A percentile compares a stretch with the other conserved stretches of the same genome.
Evolutionary conservation across 2,888 invertebrate species (phyloP).

Genomic region (Serripes groenlandicus): DNA sequence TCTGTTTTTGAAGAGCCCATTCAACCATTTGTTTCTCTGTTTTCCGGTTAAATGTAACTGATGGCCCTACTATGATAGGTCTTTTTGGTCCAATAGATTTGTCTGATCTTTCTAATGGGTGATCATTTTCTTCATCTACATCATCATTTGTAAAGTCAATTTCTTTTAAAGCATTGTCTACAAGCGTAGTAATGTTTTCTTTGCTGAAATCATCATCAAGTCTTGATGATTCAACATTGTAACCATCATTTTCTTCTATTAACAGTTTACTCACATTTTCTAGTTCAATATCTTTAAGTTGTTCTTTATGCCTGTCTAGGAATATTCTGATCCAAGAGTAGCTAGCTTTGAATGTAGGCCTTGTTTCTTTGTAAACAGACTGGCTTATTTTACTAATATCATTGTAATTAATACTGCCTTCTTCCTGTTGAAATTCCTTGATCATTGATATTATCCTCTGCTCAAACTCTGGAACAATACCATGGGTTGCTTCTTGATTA

Average conservation of each 20-base stretch:
- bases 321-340: constrained; percentile 61
- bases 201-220: constrained; percentile 11
- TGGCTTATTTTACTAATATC: constrained; percentile 62
- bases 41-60: constrained; percentile 61
- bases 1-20: constrained; percentile 56
- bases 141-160: constrained; percentile 36
- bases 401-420: constrained; percentile 65
- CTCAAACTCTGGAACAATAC: constrained; percentile 63
- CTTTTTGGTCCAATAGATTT: constrained; percentile 26
- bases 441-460: constrained; percentile 47
- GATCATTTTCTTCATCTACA: background rate
- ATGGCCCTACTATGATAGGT: constrained; percentile 55
- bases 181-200: constrained; percentile 49
- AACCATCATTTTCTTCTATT: constrained; percentile 33
- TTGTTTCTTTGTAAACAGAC: constrained; percentile 59
- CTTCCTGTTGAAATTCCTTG: constrained; percentile 43
- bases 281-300: constrained; percentile 50
- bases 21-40: constrained; percentile 58
- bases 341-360: constrained; percentile 63
- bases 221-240: background rate
- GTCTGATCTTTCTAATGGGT: background rate
- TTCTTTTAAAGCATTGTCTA: constrained; percentile 50
- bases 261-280: constrained; percentile 64
- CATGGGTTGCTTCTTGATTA: constrained; percentile 47
- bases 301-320: constrained; percentile 54